Percentiles rank a stretch among this genome's conserved stretches.
These are phyloP conservation scores for Drosophila meridionalis DNA, from an alignment of 2,888 invertebrate genomes.

Conservation along the genomic window DNA sequence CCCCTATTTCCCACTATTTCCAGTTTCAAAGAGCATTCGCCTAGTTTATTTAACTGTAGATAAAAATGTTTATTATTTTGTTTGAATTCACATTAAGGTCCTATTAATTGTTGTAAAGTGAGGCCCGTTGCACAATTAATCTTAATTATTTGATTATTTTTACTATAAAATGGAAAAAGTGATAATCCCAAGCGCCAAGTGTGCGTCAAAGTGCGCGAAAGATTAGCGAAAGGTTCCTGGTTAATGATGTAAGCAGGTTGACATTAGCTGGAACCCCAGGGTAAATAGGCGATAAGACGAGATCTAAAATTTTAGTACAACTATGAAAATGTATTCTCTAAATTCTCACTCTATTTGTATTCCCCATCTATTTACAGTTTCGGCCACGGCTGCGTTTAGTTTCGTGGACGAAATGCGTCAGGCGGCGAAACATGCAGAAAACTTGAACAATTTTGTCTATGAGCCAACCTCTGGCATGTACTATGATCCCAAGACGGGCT, in stretches of 20 bases:
- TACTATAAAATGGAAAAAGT: slow-evolving; percentile 8
- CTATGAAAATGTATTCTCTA: neutral
- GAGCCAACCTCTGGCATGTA: slow-evolving; percentile 95
- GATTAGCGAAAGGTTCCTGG: slow-evolving; percentile 39
- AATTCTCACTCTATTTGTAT: too few species aligned
- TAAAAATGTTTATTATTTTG: slow-evolving; percentile 12
- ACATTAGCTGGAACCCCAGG: slow-evolving; percentile 13
- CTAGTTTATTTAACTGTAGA: neutral
- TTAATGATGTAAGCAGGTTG: slow-evolving; percentile 21
- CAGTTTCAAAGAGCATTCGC: neutral
- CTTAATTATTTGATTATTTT: slow-evolving; percentile 14
- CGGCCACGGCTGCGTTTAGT: slow-evolving; percentile 74
- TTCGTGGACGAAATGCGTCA: slow-evolving; percentile 91
- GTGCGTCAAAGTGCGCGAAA: slow-evolving; percentile 17
- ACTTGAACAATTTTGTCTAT: slow-evolving; percentile 92
- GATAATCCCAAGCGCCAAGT: slow-evolving; percentile 18
- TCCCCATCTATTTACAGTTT: slow-evolving; percentile 43
- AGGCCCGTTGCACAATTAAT: slow-evolving; percentile 4
- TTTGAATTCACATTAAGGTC: slow-evolving; percentile 4
- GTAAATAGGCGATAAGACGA: slow-evolving; percentile 1
- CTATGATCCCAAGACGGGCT: slow-evolving; percentile 94
- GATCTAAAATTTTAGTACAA: neutral
- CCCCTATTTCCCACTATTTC: slow-evolving; percentile 3
- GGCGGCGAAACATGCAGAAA: slow-evolving; percentile 90
- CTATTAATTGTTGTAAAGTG: slow-evolving; percentile 2